Evolutionary conservation across 1,140 invertebrate genomes (phyloP).

Genomic region (Macrobrachium nipponense): DNA sequence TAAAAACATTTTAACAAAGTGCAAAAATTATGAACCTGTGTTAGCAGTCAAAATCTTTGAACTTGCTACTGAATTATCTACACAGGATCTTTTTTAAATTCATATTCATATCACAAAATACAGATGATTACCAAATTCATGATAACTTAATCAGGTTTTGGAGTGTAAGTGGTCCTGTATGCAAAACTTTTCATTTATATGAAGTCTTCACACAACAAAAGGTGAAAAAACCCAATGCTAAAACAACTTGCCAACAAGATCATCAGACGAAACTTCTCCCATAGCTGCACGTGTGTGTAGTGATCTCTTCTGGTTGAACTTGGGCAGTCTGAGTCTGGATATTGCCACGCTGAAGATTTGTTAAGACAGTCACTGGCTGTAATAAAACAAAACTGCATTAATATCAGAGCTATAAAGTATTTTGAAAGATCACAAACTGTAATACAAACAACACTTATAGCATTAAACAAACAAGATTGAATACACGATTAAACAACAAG

Average conservation of each 20-base stretch:
- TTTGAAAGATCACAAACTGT: no score
- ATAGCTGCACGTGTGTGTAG: constrained; percentile 86
- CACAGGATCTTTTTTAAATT: not conserved
- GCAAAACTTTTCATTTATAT: no score
- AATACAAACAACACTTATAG: no score
- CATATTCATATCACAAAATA: not conserved
- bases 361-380: constrained; percentile 76
- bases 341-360: constrained; percentile 79
- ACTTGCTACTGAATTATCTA: not conserved
- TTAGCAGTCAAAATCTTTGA: no score
- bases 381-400: constrained; percentile 13
- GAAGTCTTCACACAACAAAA: not conserved
- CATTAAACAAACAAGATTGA: no score
- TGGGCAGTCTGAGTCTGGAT: constrained; percentile 74
- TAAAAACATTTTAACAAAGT: no score
- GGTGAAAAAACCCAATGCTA: no score
- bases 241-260: constrained; percentile 51
- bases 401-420: no score
- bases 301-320: constrained; percentile 75
- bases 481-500: no score
- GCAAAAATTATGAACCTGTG: no score
- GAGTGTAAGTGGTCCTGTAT: no score
- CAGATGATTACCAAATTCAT: not conserved
- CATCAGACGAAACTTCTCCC: constrained; percentile 69
- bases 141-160: no score